phyloP scores from a whole-genome alignment of 2,888 invertebrate genomes.

The Cremastobaeus sp. region DNA sequence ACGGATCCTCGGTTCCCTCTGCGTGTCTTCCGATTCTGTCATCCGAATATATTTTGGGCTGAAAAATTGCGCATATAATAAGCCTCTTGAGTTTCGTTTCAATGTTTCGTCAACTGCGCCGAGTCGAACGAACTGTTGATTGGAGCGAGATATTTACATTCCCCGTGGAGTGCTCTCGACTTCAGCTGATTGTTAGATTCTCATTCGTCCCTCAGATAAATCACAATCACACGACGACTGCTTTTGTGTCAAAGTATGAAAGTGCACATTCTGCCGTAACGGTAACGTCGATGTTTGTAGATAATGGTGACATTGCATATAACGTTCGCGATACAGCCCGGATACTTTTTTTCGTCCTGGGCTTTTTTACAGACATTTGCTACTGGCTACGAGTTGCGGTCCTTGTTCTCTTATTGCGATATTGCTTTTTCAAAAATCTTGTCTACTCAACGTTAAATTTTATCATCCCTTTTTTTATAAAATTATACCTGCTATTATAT shows the following conservation, averaged over 20 bases:
- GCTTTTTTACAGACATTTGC: too few relatives aligned
- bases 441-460: too few relatives aligned
- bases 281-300: constrained; percentile 39
- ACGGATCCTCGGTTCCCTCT: too few relatives aligned
- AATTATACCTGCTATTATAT: too few relatives aligned
- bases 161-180: constrained; percentile 35
- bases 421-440: too few relatives aligned
- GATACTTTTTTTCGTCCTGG: too few relatives aligned
- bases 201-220: constrained; percentile 47
- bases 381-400: too few relatives aligned
- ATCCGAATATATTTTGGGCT: constrained; percentile 15
- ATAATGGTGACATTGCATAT: constrained; percentile 27
- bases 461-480: too few relatives aligned
- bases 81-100: constrained; percentile 30
- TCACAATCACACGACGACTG: constrained; percentile 53
- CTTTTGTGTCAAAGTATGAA: constrained; percentile 43
- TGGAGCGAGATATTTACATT: constrained; percentile 54
- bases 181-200: constrained; percentile 26
- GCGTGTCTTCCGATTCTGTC: constrained; percentile 9
- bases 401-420: too few relatives aligned
- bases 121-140: constrained; percentile 50
- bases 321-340: constrained; percentile 9
- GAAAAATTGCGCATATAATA: constrained; percentile 47
- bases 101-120: constrained; percentile 49
- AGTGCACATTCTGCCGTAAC: constrained; percentile 32